Base-by-base conservation (phyloP, 2,113 vertebrate species). In the Oostethus manadensis region DNA sequence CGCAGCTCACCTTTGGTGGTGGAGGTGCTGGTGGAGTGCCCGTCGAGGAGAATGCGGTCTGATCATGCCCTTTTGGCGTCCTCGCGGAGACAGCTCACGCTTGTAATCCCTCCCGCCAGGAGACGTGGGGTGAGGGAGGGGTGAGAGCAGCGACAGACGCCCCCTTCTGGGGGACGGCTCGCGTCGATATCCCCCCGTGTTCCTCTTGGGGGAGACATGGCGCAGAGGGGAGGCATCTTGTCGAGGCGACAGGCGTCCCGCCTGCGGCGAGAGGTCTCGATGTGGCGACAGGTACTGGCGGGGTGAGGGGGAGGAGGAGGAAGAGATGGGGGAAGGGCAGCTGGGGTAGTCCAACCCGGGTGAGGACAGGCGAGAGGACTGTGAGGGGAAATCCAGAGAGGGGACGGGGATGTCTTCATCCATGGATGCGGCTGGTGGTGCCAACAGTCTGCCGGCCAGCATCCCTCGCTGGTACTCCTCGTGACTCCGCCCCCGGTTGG, bases 31-130 rank as follows among this genome's bases (percentile, higher is more conserved):
- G 54, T 68, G 76, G 14, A 79, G 70, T 8, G 93, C 93, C 73
- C 96, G 90, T 68, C 95, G 89, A 18, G 97, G 97, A 49, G 96
- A 97, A 0, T 92, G 66, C 0, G 93, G 90, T 74, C 96, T 88
- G 46, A 96, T 86, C 0, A 94, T 83, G 3, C 92, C 94, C 87
- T 89, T 89, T 81, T 92, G 92, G 59, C 94, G 93, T 55, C 92
- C 90, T 76, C 95, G 89, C 4, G 96, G 96, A 64, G 96, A 99
- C 49, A 97, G 80, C 61, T 98, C 96, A 56, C 95, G 69, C 66
- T 79, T 92, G 83, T 92, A 92, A 58, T 89, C 82, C 4, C 88
- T 83, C 54, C 82, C 91, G 88, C 65, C 91, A 1, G 96, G 94
- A 66, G 97, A 97, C 40, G 91, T 63, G 26, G 93, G 92, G 63